Conservation (phyloP, 2,888 invertebrate genomes). For the Beris chalybata region DNA sequence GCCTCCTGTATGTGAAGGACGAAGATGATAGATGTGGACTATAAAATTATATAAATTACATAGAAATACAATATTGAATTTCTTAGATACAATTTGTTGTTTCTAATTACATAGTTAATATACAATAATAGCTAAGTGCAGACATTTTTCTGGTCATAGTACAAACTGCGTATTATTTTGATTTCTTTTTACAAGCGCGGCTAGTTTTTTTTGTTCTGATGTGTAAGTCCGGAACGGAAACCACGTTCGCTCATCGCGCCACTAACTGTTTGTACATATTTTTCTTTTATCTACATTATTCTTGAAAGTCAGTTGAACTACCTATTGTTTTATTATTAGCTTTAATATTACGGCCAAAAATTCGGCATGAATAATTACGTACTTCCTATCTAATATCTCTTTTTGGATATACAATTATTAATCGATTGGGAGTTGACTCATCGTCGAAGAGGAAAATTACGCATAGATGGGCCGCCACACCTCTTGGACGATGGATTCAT, state of each 20-base stretch:
- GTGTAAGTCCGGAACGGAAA: conserved; percentile 25
- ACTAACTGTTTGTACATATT: neutral
- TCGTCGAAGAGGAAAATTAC: conserved; percentile 6
- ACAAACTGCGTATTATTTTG: no score
- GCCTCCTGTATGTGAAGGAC: no score
- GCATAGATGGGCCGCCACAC: conserved; percentile 14
- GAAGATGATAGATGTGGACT: no score
- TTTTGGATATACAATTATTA: neutral
- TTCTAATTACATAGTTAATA: no score
- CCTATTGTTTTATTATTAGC: conserved; percentile 30
- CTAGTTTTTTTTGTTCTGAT: neutral
- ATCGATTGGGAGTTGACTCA: conserved; percentile 11
- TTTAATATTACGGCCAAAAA: neutral
- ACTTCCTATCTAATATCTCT: neutral
- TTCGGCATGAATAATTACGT: conserved; percentile 13
- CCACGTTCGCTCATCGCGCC: conserved; percentile 15
- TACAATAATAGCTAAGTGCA: no score
- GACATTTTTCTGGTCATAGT: no score
- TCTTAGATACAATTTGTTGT: no score
- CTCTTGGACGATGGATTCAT: conserved; percentile 2
- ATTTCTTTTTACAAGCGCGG: no score
- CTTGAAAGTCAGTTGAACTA: conserved; percentile 14
- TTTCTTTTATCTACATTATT: neutral
- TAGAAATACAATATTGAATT: no score
- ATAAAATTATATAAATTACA: no score